A percentile compares a stretch with the other conserved stretches of the same genome.
phyloP scores from a whole-genome alignment of 2,888 invertebrate species.

The Agrotis puta region DNA sequence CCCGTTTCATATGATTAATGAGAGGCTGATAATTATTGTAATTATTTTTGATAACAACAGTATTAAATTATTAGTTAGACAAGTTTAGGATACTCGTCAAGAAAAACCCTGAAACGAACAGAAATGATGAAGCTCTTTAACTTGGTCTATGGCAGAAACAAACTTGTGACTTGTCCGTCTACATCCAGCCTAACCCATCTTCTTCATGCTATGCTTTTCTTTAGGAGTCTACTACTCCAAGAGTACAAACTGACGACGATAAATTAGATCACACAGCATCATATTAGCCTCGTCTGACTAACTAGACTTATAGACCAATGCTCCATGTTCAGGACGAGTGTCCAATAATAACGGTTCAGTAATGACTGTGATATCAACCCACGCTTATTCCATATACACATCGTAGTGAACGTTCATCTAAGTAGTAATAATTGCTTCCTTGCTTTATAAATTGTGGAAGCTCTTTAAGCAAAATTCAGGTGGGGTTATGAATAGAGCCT shows the following conservation, averaged over 20 bases:
- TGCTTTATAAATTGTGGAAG: constrained; percentile 5
- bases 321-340: constrained; percentile 25
- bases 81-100: too few relatives aligned
- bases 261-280: not conserved
- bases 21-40: not conserved
- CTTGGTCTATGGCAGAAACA: not conserved
- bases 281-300: constrained; percentile 8
- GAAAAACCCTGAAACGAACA: not conserved
- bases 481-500: not conserved
- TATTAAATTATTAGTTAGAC: not conserved
- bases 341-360: constrained; percentile 50
- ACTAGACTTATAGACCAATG: constrained; percentile 18
- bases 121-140: not conserved
- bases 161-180: not conserved
- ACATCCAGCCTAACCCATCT: not conserved
- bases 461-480: not conserved
- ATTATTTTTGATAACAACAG: too few relatives aligned
- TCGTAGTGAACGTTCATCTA: constrained; percentile 23
- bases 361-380: constrained; percentile 36
- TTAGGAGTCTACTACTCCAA: not conserved
- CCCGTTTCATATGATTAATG: not conserved
- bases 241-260: not conserved
- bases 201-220: not conserved
- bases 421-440: constrained; percentile 16
- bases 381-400: constrained; percentile 25